Evolutionary conservation across 2,797 vertebrate genomes (phyloP), one percentile per base, ranked within the genome.

Genomic region (Pipistrellus pygmaeus): DNA sequence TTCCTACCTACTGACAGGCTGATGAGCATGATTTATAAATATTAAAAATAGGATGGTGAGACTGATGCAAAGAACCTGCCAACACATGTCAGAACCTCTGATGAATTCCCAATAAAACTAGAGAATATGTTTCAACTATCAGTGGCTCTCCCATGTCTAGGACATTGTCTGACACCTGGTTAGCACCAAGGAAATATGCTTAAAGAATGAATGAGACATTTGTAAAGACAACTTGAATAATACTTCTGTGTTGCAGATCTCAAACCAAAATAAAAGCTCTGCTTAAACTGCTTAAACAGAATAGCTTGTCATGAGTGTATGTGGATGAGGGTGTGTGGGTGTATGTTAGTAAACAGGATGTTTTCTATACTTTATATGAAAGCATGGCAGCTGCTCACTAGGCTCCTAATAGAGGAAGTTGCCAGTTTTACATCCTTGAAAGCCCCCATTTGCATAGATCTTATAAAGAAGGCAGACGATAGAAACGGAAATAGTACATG

Each of bases 21-120:
- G 96, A 95, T 95, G 85, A 88, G 64, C 51, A 78, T 90, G 66
- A 91, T 93, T 97, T 85, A 95, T 85, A 95, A 94, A 94, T 95
- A 96, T 93, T 93, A 90, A 95, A 96, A 88, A 91, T 87, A 88
- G 85, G 41, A 41, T 85, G 77, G 69, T 95, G 87, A 94, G 64
- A 83, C 44, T 1, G 35, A 89, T 64, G 82, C 57, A 85, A 85
- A 95, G 84, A 94, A 88, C 38, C n/a, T 96, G 88, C 73, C 95
- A 94, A 94, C 93, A 91, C 78, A 90, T 80, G 88, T 71, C 89
- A 92, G 44, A 82, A 38, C 55, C 75, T 83, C 72, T 41, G 38
- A 60, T 48, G 75, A 94, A 41, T 62, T 93, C 44, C 83, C 55
- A 48, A 25, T 17, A 51, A 86, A 86, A 69, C 48, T 5, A 84